Conservation (phyloP, 2,113 vertebrate species). For the Bagarius yarrelli region DNA sequence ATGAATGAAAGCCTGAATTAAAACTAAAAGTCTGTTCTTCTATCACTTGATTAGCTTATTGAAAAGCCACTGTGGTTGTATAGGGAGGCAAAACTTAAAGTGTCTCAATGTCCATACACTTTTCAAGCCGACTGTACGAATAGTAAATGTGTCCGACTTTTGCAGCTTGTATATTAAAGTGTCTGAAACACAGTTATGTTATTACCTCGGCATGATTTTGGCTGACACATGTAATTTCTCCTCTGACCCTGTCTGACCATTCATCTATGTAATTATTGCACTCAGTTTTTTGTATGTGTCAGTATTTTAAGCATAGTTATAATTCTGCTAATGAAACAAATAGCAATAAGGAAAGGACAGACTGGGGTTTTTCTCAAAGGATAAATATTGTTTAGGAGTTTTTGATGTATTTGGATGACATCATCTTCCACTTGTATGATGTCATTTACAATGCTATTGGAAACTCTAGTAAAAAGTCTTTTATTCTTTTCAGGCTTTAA, state of each 20-base stretch:
- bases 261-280: constrained; percentile 29
- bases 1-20: too few relatives aligned
- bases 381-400: background rate
- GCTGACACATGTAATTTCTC: constrained; percentile 21
- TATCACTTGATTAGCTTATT: background rate
- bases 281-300: constrained; percentile 18
- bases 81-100: background rate
- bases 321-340: constrained; percentile 11
- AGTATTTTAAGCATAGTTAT: constrained; percentile 17
- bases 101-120: background rate
- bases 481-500: too few relatives aligned
- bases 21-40: too few relatives aligned
- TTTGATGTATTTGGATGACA: background rate
- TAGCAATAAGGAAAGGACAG: background rate
- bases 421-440: background rate
- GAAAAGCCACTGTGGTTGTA: background rate
- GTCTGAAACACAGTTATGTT: background rate
- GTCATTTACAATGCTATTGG: background rate
- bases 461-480: too few relatives aligned
- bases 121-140: background rate
- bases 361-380: background rate
- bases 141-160: too few relatives aligned
- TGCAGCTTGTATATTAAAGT: background rate
- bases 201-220: constrained; percentile 11
- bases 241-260: constrained; percentile 13